phyloP scores from a whole-genome alignment of 2,888 invertebrate genomes.

The Plebejus argus region DNA sequence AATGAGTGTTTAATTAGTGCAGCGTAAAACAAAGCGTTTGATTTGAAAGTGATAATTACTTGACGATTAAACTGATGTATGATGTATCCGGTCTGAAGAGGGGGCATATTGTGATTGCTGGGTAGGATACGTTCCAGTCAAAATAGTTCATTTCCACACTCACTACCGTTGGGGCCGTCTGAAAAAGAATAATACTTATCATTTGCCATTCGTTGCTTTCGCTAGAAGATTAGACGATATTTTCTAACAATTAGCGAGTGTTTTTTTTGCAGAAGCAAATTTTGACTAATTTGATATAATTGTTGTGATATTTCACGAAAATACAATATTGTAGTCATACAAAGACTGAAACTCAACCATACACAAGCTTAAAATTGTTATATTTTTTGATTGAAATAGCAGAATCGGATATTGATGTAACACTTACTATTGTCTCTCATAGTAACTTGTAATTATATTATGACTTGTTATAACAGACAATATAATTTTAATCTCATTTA shows the following conservation, averaged over 20 bases:
- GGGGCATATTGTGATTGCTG: conserved; percentile 85
- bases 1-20: neutral
- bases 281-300: no score
- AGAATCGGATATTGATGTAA: no score
- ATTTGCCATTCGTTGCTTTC: no score
- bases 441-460: neutral
- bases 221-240: no score
- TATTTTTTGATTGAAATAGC: no score
- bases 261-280: no score
- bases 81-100: conserved; percentile 75
- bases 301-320: no score
- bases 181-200: conserved; percentile 37
- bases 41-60: conserved; percentile 49
- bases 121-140: conserved; percentile 86
- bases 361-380: no score
- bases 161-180: conserved; percentile 85
- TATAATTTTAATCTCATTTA: conserved; percentile 7
- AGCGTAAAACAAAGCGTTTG: neutral
- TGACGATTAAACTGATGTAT: conserved; percentile 49
- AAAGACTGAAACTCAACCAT: no score
- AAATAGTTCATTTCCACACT: conserved; percentile 86
- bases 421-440: no score
- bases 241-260: no score
- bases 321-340: no score
- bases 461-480: neutral